Percentiles rank a stretch among this genome's conserved stretches.
These are phyloP conservation scores for Nylanderia fulva DNA, from an alignment of 1,140 invertebrate species.

Conservation along the genomic window DNA sequence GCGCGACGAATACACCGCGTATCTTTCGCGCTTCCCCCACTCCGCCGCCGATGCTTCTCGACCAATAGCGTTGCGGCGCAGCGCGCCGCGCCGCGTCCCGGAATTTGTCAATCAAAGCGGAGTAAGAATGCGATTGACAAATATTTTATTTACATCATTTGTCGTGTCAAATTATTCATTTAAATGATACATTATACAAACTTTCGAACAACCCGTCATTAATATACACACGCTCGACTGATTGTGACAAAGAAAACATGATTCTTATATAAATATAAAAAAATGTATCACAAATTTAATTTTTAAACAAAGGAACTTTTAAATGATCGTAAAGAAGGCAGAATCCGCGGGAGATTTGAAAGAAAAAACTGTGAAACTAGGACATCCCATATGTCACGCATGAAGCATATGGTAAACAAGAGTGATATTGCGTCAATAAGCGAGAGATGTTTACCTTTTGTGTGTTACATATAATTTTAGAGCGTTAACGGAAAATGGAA, in stretches of 20 bases:
- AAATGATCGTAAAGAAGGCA: neutral
- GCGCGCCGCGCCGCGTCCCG: neutral
- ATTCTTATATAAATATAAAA: neutral
- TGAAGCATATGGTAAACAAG: slow-evolving; percentile 45
- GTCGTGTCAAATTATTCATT: neutral
- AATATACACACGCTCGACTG: neutral
- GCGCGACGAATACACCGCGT: slow-evolving; percentile 63
- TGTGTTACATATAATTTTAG: slow-evolving; percentile 25
- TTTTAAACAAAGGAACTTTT: neutral
- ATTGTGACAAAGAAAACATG: neutral
- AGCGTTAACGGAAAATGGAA: neutral
- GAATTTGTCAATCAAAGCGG: slow-evolving; percentile 10
- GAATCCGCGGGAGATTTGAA: neutral
- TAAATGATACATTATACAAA: too few relatives aligned
- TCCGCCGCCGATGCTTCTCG: slow-evolving; percentile 5
- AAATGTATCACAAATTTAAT: neutral
- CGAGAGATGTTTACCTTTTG: slow-evolving; percentile 30
- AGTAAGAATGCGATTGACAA: neutral
- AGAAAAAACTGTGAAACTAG: slow-evolving; percentile 27
- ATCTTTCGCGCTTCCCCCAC: slow-evolving; percentile 60
- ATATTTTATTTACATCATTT: neutral
- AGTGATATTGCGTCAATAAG: slow-evolving; percentile 51
- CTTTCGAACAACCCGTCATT: neutral
- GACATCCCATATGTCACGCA: slow-evolving; percentile 26
- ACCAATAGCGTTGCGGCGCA: neutral